Conservation (phyloP, 2,113 vertebrate genomes). For the Chlorodrepanis virens region DNA sequence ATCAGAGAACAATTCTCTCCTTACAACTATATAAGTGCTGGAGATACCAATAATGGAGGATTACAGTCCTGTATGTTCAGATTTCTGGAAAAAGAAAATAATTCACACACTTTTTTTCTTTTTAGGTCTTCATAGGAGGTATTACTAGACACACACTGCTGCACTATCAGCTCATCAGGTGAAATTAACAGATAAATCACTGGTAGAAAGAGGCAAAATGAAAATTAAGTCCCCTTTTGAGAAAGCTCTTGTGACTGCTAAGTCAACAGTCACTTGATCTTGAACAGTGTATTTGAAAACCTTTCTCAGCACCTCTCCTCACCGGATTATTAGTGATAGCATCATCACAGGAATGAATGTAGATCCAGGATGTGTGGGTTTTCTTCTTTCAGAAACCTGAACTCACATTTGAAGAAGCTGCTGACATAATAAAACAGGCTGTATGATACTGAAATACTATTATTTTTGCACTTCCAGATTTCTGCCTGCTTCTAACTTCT, state of each 20-base stretch:
- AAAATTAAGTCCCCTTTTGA: not conserved
- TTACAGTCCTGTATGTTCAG: not conserved
- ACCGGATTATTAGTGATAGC: not conserved
- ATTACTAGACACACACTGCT: not conserved
- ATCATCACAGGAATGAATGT: not conserved
- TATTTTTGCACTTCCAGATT: not conserved
- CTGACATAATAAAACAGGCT: not conserved
- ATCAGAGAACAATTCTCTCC: not conserved
- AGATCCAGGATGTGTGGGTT: not conserved
- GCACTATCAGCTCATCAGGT: not conserved
- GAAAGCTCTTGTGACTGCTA: not conserved
- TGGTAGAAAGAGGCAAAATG: not conserved
- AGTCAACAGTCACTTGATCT: not conserved
- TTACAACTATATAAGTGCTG: not conserved
- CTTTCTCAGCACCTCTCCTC: not conserved
- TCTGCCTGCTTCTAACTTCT: not conserved
- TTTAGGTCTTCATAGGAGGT: not conserved
- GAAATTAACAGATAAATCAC: not conserved
- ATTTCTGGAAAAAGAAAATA: slow-evolving; percentile 27
- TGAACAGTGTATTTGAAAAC: not conserved
- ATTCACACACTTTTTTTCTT: not conserved
- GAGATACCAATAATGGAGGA: not conserved
- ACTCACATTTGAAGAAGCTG: not conserved
- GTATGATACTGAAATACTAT: not conserved
- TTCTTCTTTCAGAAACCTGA: slow-evolving; percentile 30